Conservation (phyloP, 2,113 vertebrate genomes). For the Anguilla japonica region DNA sequence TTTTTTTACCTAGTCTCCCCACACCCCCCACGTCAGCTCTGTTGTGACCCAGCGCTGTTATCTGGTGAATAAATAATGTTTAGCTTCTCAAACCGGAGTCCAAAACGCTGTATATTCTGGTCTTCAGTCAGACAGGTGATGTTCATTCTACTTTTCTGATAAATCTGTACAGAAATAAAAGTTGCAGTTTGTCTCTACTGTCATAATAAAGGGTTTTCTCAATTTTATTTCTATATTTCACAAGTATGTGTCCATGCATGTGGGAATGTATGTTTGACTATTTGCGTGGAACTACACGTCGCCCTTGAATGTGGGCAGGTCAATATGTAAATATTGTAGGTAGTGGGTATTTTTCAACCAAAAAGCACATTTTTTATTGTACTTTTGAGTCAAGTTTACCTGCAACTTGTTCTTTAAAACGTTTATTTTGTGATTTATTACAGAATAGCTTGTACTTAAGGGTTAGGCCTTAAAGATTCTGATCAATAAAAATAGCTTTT, state of each 20-base stretch:
- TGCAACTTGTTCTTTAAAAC: too few relatives aligned
- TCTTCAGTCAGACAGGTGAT: not conserved
- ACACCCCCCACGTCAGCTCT: not conserved
- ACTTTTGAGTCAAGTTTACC: too few relatives aligned
- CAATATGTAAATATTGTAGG: too few relatives aligned
- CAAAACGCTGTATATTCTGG: not conserved
- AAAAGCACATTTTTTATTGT: too few relatives aligned
- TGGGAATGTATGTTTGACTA: not conserved
- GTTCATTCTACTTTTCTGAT: constrained; percentile 9
- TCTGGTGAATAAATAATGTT: constrained; percentile 12
- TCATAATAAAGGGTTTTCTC: not conserved
- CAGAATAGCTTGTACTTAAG: too few relatives aligned
- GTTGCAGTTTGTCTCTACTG: constrained; percentile 4
- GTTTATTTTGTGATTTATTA: too few relatives aligned
- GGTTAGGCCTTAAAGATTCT: too few relatives aligned
- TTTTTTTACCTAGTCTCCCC: not conserved
- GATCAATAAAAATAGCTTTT: too few relatives aligned
- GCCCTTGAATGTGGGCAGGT: too few relatives aligned
- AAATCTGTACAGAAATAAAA: constrained; percentile 12
- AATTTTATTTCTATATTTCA: not conserved
- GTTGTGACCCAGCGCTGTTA: not conserved
- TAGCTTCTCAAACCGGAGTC: not conserved
- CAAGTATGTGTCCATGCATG: not conserved
- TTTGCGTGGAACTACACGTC: too few relatives aligned
- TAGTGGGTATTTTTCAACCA: too few relatives aligned